Percentiles rank a stretch among this genome's conserved stretches.
phyloP scores from a whole-genome alignment of 1,140 invertebrate species.

The Telenomus remus region DNA sequence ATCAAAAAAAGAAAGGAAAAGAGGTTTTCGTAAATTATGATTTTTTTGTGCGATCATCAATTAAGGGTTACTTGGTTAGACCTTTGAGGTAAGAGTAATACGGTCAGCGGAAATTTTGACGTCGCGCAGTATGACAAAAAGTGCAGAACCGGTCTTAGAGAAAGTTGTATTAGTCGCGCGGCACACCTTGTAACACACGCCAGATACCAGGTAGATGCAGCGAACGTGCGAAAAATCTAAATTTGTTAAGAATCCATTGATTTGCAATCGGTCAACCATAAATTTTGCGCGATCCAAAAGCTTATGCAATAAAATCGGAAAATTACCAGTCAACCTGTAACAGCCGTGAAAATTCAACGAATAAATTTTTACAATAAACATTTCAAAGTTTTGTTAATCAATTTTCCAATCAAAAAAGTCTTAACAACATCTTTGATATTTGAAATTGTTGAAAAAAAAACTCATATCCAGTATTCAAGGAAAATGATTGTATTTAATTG shows the following conservation, averaged over 20 bases:
- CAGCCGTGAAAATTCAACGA: background rate
- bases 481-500: no score
- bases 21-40: no score
- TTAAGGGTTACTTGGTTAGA: background rate
- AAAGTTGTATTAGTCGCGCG: slow-evolving; percentile 45
- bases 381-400: no score
- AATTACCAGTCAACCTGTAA: background rate
- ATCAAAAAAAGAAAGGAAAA: no score
- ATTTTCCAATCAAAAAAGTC: no score
- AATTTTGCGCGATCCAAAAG: slow-evolving; percentile 4
- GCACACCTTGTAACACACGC: slow-evolving; percentile 16
- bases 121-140: slow-evolving; percentile 24
- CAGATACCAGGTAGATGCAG: slow-evolving; percentile 16
- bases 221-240: slow-evolving; percentile 19
- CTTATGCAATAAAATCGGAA: slow-evolving; percentile 10
- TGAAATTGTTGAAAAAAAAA: no score
- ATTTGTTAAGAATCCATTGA: slow-evolving; percentile 28
- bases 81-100: slow-evolving; percentile 19
- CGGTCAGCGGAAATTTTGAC: slow-evolving; percentile 38
- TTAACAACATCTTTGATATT: no score
- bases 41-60: no score
- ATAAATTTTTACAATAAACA: no score
- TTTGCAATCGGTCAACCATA: slow-evolving; percentile 18
- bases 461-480: no score
- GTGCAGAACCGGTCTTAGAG: slow-evolving; percentile 52